Base-by-base conservation (phyloP, 2,113 vertebrate species). In the Chloropsis cyanopogon region DNA sequence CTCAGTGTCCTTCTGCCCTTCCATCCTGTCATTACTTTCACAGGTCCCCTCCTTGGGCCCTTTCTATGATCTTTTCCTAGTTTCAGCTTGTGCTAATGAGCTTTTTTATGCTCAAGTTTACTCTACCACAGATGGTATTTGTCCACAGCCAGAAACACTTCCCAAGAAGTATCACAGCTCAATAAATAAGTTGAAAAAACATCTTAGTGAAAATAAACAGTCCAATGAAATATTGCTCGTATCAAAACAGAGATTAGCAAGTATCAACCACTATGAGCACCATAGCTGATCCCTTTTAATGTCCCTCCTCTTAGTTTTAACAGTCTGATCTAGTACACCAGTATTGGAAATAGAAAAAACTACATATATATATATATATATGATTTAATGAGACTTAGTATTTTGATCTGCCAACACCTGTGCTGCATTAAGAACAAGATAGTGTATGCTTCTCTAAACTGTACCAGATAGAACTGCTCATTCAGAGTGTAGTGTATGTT, bases 121-220 rank as follows among this genome's bases (percentile, higher is more conserved):
- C 94, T 97, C 96, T 96, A 95, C 86, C 94, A 91, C 96, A 98
- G 97, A 97, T 97, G 96, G 95, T 96, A 97, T 95, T 96, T 97
- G 80, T 97, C 97, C 90, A 92, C 70, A 90, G 95, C 91, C 96
- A 97, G 95, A 97, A 97, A 94, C 59, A 90, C 70, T 96, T 97
- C 96, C 96, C 88, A 96, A 96, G 92, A 97, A 94, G 94, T 77
- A 97, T 85, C 88, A 91, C 49, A 95, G 83, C 92, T 97, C 92
- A 95, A 84, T 57, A 97, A 97, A 90, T 95, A 95, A 96, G 78
- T 95, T 98, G 80, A 73, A 97, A 97, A 97, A 94, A 81, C 56
- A 94, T 97, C 86, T 93, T 86, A 94, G 78, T n/a, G 22, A 97
- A 98, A 98, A 97, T 89, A 97, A 97, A 97, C 81, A 97, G 71